A percentile compares a stretch with the other conserved stretches of the same genome.
Evolutionary conservation across 2,888 invertebrate genomes (phyloP).

Genomic region (Timema cristinae): DNA sequence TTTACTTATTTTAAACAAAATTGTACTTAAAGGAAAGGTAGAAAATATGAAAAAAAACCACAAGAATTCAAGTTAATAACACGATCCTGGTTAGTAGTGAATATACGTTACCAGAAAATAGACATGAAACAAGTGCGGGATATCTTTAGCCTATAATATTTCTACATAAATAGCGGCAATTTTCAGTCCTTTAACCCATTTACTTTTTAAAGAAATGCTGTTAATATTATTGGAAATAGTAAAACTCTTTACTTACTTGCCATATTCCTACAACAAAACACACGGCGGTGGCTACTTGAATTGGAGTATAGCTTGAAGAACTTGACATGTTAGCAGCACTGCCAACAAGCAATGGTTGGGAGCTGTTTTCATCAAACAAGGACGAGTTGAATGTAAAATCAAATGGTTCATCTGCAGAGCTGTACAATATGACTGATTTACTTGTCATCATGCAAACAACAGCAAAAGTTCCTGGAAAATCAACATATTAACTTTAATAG

Average conservation of each 20-base stretch:
- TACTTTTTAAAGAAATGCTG: no score
- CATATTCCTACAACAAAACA: slow-evolving; percentile 71
- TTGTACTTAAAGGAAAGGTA: no score
- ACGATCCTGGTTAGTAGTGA: no score
- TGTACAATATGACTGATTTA: slow-evolving; percentile 56
- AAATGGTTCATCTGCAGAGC: background rate
- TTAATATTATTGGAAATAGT: no score
- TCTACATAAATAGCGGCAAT: no score
- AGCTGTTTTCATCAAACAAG: background rate
- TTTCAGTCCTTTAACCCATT: no score
- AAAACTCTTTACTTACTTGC: slow-evolving; percentile 52
- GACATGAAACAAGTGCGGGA: no score
- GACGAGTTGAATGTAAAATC: slow-evolving; percentile 14
- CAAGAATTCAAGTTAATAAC: no score
- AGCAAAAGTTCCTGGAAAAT: slow-evolving; percentile 66
- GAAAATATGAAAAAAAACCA: no score
- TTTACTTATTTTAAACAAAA: no score
- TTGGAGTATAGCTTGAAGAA: slow-evolving; percentile 44
- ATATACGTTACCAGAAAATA: no score
- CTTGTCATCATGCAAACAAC: slow-evolving; percentile 89
- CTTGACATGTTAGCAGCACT: background rate
- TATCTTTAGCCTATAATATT: no score
- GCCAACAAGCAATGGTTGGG: background rate
- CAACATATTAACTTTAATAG: background rate
- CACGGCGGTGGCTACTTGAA: slow-evolving; percentile 74